phyloP scores from a whole-genome alignment of 2,888 invertebrate genomes.

The Melieria crassipennis region DNA sequence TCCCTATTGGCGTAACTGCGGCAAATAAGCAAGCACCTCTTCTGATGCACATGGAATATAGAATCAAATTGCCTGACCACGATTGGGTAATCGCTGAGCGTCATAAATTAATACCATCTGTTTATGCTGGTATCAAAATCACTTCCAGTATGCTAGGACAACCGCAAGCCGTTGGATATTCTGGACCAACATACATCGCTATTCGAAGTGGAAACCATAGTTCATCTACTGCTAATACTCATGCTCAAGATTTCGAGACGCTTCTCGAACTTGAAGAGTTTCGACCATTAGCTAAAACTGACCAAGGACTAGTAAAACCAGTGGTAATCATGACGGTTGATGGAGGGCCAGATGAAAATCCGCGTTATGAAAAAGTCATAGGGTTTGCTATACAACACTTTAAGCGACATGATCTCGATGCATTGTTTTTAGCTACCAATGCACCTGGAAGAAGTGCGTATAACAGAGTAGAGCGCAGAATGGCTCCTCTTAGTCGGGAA shows the following conservation, averaged over 20 bases:
- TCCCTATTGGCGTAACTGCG: slow-evolving; percentile 59
- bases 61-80: slow-evolving; percentile 34
- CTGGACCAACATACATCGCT: slow-evolving; percentile 46
- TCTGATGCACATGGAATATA: slow-evolving; percentile 45
- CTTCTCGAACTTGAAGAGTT: neutral
- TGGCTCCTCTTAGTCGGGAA: slow-evolving; percentile 34
- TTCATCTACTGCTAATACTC: slow-evolving; percentile 36
- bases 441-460: slow-evolving; percentile 33
- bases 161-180: slow-evolving; percentile 52
- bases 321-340: slow-evolving; percentile 10
- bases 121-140: slow-evolving; percentile 39
- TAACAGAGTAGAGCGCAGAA: slow-evolving; percentile 29
- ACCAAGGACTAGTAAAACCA: slow-evolving; percentile 34
- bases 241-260: slow-evolving; percentile 15
- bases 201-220: slow-evolving; percentile 48
- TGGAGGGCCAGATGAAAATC: slow-evolving; percentile 22
- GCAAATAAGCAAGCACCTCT: slow-evolving; percentile 54
- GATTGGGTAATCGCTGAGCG: slow-evolving; percentile 37
- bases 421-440: slow-evolving; percentile 21
- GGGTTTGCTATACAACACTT: slow-evolving; percentile 8
- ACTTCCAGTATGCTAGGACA: slow-evolving; percentile 40
- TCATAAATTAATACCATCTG: slow-evolving; percentile 40
- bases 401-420: slow-evolving; percentile 28
- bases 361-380: no score
- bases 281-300: slow-evolving; percentile 23